Percentiles rank a stretch among this genome's conserved stretches.
phyloP scores from a whole-genome alignment of 2,113 vertebrate genomes.

The Acrocephalus kingi region DNA sequence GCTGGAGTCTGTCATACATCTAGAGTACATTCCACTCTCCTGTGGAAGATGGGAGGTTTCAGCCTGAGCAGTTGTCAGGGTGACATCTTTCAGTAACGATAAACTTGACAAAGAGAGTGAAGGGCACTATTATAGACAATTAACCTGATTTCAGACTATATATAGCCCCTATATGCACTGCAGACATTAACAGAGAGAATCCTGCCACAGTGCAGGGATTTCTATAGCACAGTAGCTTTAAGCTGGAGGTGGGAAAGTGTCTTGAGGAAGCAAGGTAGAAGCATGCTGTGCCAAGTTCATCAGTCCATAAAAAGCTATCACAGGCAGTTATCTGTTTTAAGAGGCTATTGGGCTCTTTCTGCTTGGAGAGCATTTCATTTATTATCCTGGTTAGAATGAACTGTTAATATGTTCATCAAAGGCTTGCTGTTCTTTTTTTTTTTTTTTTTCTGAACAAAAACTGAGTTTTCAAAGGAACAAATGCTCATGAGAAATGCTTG shows the following conservation, averaged over 20 bases:
- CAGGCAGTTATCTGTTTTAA: not conserved
- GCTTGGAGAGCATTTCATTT: not conserved
- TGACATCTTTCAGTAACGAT: not conserved
- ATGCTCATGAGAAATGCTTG: not conserved
- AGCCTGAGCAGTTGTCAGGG: not conserved
- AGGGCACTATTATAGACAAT: not conserved
- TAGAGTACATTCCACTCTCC: not conserved
- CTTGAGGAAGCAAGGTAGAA: not conserved
- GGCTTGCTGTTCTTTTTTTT: not conserved
- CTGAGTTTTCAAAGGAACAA: not conserved
- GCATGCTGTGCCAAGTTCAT: not conserved
- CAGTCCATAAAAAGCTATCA: not conserved
- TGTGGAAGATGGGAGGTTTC: not conserved
- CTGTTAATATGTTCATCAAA: not conserved
- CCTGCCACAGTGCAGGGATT: not conserved
- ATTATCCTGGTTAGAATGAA: not conserved
- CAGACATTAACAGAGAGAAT: not conserved
- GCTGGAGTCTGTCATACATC: not conserved
- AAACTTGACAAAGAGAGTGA: not conserved
- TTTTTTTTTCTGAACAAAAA: not conserved
- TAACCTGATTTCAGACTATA: constrained; percentile 19
- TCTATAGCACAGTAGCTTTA: not conserved
- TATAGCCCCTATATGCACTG: not conserved
- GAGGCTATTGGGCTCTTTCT: not conserved
- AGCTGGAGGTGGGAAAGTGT: not conserved